Evolutionary conservation across 2,797 vertebrate species (phyloP), one percentile per base, ranked within the genome.

Genomic region (Chaenodraco wilsoni): DNA sequence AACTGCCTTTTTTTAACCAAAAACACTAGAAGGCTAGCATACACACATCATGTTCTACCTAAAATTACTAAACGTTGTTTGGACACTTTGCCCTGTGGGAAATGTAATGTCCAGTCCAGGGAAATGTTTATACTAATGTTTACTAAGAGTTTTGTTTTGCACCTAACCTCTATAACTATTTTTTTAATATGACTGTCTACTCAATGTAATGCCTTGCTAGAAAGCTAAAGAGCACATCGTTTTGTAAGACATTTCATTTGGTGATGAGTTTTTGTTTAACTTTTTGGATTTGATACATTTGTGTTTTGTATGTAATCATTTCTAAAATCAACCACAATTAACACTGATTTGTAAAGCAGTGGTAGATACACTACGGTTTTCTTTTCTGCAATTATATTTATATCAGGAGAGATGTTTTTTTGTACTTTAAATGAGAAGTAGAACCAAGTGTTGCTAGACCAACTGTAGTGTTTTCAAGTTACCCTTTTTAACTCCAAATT

Each of bases 221-320:
- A 59, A 46, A 65, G 50, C 31, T 69, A 57, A 72, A 55, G 12
- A 72, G 70, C 16, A 60, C 7, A 46, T 6, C 0, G 17, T 63
- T 66, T 69, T 68, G 7, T 51, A 40, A 21, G n/a, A 64, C 1
- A 50, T 60, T 65, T 69, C 12, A 69, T 12, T 51, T 52, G 3
- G 3, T 57, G 45, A 58, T 68, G 19, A 33, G 56, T 54, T 31
- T 41, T n/a, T 74, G 9, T 65, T 64, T 64, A 37, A 8, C 43
- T 72, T 70, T 12, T 31, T 50, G 8, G 33, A 11, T 72, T 61
- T 73, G 48, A 60, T 63, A 62, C 64, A n/a, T 68, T 56, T 68
- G 5, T 59, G 10, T 62, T 54, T 57, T 21, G 2, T 72, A 44
- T 37, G 15, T 43, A 58, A 57, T 51, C 60, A 62, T 33, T 72